These are phyloP conservation scores for Cheirogaleus major DNA, from an alignment of 2,797 vertebrate species.

Conservation along the genomic window DNA sequence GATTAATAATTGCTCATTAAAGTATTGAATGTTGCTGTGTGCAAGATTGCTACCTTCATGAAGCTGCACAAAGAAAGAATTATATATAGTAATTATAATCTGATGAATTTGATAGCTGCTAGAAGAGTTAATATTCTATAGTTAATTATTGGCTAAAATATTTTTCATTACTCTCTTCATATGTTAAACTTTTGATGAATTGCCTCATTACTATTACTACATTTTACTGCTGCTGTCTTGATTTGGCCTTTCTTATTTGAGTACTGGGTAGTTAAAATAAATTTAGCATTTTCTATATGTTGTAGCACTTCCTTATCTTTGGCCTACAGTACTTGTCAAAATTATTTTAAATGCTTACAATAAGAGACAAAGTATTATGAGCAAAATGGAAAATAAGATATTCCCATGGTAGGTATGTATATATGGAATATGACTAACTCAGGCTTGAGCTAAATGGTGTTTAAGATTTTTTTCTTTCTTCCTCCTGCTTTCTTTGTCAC, in stretches of 20 bases:
- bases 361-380: conserved; percentile 2
- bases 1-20: conserved; percentile 2
- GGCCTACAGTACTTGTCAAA: background rate
- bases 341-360: conserved; percentile 34
- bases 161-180: background rate
- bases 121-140: background rate
- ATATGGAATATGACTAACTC: background rate
- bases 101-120: conserved; percentile 22
- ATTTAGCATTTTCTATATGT: background rate
- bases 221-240: background rate
- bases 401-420: background rate
- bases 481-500: background rate
- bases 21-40: background rate
- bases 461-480: background rate
- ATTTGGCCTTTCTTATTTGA: conserved; percentile 5
- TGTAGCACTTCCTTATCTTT: conserved; percentile 15
- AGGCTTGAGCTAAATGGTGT: background rate
- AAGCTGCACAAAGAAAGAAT: background rate
- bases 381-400: conserved; percentile 8
- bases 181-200: background rate
- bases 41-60: background rate
- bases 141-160: background rate
- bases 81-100: background rate
- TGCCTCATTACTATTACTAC: background rate
- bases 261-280: conserved; percentile 31